phyloP scores from a whole-genome alignment of 2,888 invertebrate species.

The Drosophila hamatofila region DNA sequence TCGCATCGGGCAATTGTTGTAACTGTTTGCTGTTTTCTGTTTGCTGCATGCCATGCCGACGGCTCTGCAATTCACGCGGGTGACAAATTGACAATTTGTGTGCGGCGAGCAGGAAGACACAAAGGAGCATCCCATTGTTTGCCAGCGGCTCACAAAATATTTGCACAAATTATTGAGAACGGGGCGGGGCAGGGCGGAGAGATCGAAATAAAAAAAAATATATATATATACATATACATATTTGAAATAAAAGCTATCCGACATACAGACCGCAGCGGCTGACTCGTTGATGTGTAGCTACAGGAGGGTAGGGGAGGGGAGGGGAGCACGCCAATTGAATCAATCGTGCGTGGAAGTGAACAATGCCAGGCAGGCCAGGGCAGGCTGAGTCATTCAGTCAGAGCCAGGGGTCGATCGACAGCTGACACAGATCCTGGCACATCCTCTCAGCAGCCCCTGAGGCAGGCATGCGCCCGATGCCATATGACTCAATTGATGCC shows the following conservation, averaged over 20 bases:
- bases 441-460: conserved; percentile 19
- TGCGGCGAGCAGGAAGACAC: conserved; percentile 20
- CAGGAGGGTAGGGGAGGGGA: background rate
- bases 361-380: conserved; percentile 3
- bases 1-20: conserved; percentile 6
- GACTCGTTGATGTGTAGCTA: conserved; percentile 33
- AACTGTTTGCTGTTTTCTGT: conserved; percentile 26
- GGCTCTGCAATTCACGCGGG: conserved; percentile 51
- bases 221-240: background rate
- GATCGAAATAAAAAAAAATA: conserved; percentile 1
- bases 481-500: conserved; percentile 58
- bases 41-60: conserved; percentile 25
- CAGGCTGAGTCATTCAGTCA: no score
- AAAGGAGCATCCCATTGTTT: conserved; percentile 34
- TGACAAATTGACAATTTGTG: conserved; percentile 69
- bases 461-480: conserved; percentile 46
- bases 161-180: conserved; percentile 36
- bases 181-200: conserved; percentile 14
- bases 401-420: conserved; percentile 40
- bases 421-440: conserved; percentile 45
- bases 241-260: conserved; percentile 17
- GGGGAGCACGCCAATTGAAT: conserved; percentile 34
- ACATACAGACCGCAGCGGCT: conserved; percentile 17
- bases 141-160: conserved; percentile 42
- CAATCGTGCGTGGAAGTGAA: conserved; percentile 51